phyloP scores from a whole-genome alignment of 2,113 vertebrate genomes.

The Dipodomys spectabilis region DNA sequence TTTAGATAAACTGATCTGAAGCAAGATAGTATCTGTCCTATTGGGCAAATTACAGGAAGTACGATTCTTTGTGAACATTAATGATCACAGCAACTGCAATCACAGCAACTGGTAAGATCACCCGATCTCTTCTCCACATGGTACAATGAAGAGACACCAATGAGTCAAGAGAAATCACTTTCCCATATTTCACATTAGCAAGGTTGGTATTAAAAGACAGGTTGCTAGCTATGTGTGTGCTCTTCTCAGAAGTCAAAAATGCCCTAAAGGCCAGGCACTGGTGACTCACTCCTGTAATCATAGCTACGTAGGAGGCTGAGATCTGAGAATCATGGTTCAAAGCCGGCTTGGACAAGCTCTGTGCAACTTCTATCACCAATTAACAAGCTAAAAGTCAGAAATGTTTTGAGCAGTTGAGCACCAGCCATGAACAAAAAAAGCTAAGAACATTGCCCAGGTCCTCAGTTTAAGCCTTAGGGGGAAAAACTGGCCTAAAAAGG shows the following conservation, averaged over 20 bases:
- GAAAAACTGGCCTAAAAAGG: slow-evolving; percentile 16
- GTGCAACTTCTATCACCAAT: too few relatives aligned
- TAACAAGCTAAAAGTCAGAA: too few relatives aligned
- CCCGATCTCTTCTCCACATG: neutral
- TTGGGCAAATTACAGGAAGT: slow-evolving; percentile 1
- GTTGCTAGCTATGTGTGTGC: neutral
- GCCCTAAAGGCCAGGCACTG: neutral
- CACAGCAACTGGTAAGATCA: slow-evolving; percentile 11
- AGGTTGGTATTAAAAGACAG: slow-evolving; percentile 53
- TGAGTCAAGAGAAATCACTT: neutral
- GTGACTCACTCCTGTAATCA: too few relatives aligned
- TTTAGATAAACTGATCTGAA: slow-evolving; percentile 11
- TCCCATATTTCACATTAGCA: slow-evolving; percentile 58
- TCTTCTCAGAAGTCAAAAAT: slow-evolving; percentile 31
- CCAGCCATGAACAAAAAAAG: too few relatives aligned
- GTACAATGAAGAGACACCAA: neutral
- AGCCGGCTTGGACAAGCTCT: too few relatives aligned
- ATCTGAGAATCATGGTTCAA: too few relatives aligned
- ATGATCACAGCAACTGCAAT: neutral
- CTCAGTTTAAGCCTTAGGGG: too few relatives aligned
- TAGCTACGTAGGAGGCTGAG: too few relatives aligned
- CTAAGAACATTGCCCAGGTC: too few relatives aligned
- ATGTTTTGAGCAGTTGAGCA: too few relatives aligned
- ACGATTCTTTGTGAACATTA: slow-evolving; percentile 33
- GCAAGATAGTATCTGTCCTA: neutral